A percentile compares a stretch with the other conserved stretches of the same genome.
These are phyloP conservation scores for Urechis unicinctus DNA, from an alignment of 2,888 invertebrate genomes.

Conservation along the genomic window DNA sequence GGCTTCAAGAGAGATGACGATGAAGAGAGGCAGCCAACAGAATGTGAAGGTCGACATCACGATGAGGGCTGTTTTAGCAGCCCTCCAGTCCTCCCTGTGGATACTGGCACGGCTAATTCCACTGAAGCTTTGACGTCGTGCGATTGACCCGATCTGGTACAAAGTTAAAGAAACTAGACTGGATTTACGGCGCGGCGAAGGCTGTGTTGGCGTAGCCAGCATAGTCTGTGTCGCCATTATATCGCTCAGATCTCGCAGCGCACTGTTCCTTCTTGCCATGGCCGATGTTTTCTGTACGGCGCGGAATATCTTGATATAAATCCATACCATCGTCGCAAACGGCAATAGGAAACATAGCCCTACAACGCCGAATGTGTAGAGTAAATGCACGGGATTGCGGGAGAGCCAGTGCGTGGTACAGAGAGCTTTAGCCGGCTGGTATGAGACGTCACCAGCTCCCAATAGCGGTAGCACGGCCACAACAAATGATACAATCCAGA, in stretches of 20 bases:
- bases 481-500: slow-evolving; percentile 50
- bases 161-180: background rate
- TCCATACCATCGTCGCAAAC: slow-evolving; percentile 60
- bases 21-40: slow-evolving; percentile 57
- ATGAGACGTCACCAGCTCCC: slow-evolving; percentile 36
- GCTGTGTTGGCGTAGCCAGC: no score
- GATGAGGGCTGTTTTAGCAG: slow-evolving; percentile 76
- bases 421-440: slow-evolving; percentile 33
- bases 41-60: slow-evolving; percentile 66
- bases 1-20: slow-evolving; percentile 24
- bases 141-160: background rate
- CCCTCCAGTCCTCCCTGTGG: slow-evolving; percentile 80
- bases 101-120: slow-evolving; percentile 35
- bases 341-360: slow-evolving; percentile 54
- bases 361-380: slow-evolving; percentile 49
- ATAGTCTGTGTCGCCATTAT: slow-evolving; percentile 53
- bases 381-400: slow-evolving; percentile 27
- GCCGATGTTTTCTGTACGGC: slow-evolving; percentile 70
- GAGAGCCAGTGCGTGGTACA: slow-evolving; percentile 38
- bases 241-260: slow-evolving; percentile 18
- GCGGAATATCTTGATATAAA: slow-evolving; percentile 62
- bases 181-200: slow-evolving; percentile 56
- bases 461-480: slow-evolving; percentile 49
- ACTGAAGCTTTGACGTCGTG: slow-evolving; percentile 61
- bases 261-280: slow-evolving; percentile 57